Base-by-base conservation (phyloP, 1,140 invertebrate genomes). In the Cyphomyrmex costatus region DNA sequence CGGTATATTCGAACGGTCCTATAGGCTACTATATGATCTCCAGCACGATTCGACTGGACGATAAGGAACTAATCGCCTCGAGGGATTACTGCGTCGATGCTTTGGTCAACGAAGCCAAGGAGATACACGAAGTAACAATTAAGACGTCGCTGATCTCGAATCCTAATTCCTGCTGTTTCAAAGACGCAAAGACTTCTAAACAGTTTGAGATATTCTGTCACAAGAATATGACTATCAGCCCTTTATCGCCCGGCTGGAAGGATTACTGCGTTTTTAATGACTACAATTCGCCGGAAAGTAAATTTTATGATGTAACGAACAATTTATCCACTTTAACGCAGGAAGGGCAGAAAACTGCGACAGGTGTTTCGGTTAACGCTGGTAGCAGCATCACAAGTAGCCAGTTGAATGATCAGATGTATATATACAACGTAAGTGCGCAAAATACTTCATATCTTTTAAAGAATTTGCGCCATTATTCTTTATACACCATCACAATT, bases 21-120 rank as follows among this genome's bases (percentile, higher is more conserved):
- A 95, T 98, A 24, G 96, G 95, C 0, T 95, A 96, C 82, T 98
- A 98, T 92, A 91, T 95, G 10, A 93, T 98, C 5, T 94, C 93
- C 36, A 93, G 94, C 76, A 91, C 88, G 61, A 79, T 94, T 33
- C 91, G 95, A 82, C 36, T 87, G 27, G 95, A 96, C 63, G 92
- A 96, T 74, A 66, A 88, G 0, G 88, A 93, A 5, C 91, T 95
- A 19, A 94, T 96, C 30, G 94, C 95, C 61, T 86, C 95, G 27
- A 92, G 96, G 53, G 94, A 97, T 93, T 97, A 97, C 87, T 97
- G 97, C 88, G 89, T 90, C 36, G 60, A 94, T 16, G 86, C 87
- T 2, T 49, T 94, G 8, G 53, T 89, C 2, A 49, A 51, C 27
- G 91, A 92, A 16, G 12, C 65, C 0, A 89, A 91, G 0, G 77